Evolutionary conservation across 2,888 invertebrate genomes (phyloP).

Genomic region (Automeris io): DNA sequence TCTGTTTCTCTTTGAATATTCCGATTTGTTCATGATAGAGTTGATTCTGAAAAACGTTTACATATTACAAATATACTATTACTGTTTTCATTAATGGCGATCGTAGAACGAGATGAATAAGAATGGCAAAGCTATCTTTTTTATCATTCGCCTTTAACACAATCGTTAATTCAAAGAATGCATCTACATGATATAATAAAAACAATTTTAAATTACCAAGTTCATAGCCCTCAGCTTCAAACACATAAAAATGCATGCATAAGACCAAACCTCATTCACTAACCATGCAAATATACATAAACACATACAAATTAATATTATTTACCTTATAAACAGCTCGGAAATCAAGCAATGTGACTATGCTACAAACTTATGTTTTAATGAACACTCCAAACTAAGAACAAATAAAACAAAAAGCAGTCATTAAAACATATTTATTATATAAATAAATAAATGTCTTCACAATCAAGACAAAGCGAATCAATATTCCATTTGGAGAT

Average conservation of each 20-base stretch:
- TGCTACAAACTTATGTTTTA: constrained; percentile 37
- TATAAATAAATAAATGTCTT: constrained; percentile 37
- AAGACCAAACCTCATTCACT: constrained; percentile 12
- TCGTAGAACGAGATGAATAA: too few species aligned
- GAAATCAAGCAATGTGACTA: constrained; percentile 22
- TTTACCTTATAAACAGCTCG: constrained; percentile 45
- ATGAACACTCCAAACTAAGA: constrained; percentile 42
- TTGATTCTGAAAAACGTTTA: constrained; percentile 64
- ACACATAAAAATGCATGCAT: constrained; percentile 5
- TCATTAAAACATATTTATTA: constrained; percentile 56
- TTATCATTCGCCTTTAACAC: too few species aligned
- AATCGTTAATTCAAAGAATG: too few species aligned
- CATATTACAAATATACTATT: not conserved
- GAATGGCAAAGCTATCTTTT: too few species aligned
- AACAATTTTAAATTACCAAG: too few species aligned
- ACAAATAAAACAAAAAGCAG: constrained; percentile 66
- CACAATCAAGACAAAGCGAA: constrained; percentile 39
- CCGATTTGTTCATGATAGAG: constrained; percentile 79
- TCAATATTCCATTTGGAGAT: constrained; percentile 55
- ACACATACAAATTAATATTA: constrained; percentile 29
- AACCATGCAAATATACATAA: constrained; percentile 17
- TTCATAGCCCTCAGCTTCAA: too few species aligned
- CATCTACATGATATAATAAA: too few species aligned
- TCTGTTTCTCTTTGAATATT: constrained; percentile 64
- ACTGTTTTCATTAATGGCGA: too few species aligned